Base-by-base conservation (phyloP, 2,113 vertebrate genomes). In the Mustelus asterias region DNA sequence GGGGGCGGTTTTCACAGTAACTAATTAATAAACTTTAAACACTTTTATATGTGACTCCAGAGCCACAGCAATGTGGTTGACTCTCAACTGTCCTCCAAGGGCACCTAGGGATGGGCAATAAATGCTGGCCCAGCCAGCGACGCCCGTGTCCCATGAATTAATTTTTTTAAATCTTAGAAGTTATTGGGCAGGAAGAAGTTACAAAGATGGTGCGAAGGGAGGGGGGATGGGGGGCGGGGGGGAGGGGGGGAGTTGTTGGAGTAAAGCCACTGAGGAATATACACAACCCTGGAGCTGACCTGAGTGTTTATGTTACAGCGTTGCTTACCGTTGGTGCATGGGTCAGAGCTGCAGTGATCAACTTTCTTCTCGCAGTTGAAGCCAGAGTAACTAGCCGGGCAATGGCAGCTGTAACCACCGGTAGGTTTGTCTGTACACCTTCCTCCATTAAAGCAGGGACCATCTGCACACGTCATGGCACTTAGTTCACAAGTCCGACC, bases 361-460 rank as follows among this genome's bases (percentile, higher is more conserved):
- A 99, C 98, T 97, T 99, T 99, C 98, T 99, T 99, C 97, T 99
- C 99, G 63, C 99, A 99, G 97, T 99, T 99, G 97, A 99, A 99
- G 86, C 99, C 99, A 0, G 99, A 98, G 44, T 99, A 99, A 96
- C 98, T 98, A 37, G 96, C 96, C 0, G 98, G 98, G 96, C 99
- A 99, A 96, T 98, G 98, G 96, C 99, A 99, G 97, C 98, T 98
- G 96, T 99, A 99, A 92, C 99, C 99, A 1, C 99, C 99, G 5
- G 99, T 98, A 0, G 98, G 98, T 97, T 98, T 99, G 97, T 99
- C 99, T 0, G 97, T 97, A 96, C 99, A 99, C 16, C 98, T 97
- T 10, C 99, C 99, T 0, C 97, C 98, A 0, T 99, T 99, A 97
- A 99, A 99, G 97, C 99, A 99, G 0, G 99, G 99, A 4, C 99